These are phyloP conservation scores for Drosophila rellima DNA, from an alignment of 2,888 invertebrate species.

Conservation along the genomic window DNA sequence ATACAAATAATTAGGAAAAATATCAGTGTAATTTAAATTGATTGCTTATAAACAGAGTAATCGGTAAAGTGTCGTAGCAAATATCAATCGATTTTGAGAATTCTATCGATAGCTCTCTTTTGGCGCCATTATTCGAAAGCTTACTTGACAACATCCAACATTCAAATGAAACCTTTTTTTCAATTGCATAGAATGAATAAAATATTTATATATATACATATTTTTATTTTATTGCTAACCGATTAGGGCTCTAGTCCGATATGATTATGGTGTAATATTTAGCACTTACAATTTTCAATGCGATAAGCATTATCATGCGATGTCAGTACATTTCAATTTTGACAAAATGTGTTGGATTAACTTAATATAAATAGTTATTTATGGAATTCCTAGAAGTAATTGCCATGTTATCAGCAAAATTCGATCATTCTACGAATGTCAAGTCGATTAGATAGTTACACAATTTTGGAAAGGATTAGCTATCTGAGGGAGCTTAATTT, in stretches of 20 bases:
- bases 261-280: conserved; percentile 3
- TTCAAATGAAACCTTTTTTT: neutral
- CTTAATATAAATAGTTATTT: neutral
- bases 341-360: neutral
- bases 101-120: neutral
- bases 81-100: neutral
- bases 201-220: neutral
- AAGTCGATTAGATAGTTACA: conserved; percentile 1
- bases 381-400: neutral
- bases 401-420: neutral
- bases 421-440: neutral
- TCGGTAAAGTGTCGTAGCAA: neutral
- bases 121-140: conserved; percentile 2
- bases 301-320: neutral
- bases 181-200: neutral
- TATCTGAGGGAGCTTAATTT: neutral
- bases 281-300: conserved; percentile 1
- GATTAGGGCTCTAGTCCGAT: neutral
- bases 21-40: neutral
- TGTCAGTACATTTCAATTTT: neutral
- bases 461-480: neutral
- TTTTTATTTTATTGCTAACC: neutral
- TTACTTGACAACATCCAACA: too few species aligned
- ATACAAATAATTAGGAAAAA: too few species aligned
- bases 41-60: neutral